Percentiles rank a stretch among this genome's conserved stretches.
Evolutionary conservation across 1,140 invertebrate genomes (phyloP).

Genomic region (Tetranychus urticae): DNA sequence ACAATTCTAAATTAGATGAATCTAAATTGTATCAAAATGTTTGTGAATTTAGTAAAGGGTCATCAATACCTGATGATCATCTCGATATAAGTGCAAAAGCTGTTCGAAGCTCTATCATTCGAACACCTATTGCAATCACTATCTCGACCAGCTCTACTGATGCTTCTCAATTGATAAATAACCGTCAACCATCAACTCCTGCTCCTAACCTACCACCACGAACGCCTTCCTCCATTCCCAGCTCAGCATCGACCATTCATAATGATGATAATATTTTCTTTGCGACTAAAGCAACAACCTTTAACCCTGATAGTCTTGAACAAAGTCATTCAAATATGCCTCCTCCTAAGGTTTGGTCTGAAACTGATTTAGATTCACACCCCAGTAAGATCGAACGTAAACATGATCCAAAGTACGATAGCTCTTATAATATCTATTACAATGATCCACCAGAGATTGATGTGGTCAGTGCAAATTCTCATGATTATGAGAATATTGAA

Average conservation of each 20-base stretch:
- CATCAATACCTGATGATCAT: background rate
- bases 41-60: background rate
- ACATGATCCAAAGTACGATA: background rate
- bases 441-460: background rate
- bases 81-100: background rate
- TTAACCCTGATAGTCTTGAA: background rate
- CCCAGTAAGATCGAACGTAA: background rate
- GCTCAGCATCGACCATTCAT: background rate
- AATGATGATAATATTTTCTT: background rate
- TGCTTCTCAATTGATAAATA: background rate
- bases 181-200: background rate
- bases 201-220: background rate
- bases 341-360: constrained; percentile 1
- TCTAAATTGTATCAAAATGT: background rate
- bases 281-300: background rate
- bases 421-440: background rate
- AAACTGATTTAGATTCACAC: constrained; percentile 3
- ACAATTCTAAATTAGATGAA: background rate
- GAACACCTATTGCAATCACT: background rate
- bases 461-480: no score
- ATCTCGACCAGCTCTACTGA: background rate
- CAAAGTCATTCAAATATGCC: background rate
- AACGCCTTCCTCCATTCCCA: background rate
- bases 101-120: background rate
- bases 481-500: background rate